A percentile compares a stretch with the other conserved stretches of the same genome.
These are phyloP conservation scores for Erythrolamprus reginae DNA, from an alignment of 2,113 vertebrate species.

Conservation along the genomic window DNA sequence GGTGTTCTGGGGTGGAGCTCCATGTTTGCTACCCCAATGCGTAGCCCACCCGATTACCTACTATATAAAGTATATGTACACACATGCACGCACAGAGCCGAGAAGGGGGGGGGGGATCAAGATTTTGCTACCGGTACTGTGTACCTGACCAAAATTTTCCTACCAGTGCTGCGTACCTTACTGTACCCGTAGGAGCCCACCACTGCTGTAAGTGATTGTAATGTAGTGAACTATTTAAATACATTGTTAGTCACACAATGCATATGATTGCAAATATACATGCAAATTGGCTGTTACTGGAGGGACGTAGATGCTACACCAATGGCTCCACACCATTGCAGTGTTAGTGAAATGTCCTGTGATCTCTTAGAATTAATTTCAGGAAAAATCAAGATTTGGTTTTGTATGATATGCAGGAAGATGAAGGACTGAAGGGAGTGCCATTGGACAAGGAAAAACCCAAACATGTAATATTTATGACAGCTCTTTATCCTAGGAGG, in stretches of 20 bases:
- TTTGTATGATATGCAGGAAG: background rate
- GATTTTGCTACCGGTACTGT: too few species aligned
- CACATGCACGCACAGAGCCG: too few species aligned
- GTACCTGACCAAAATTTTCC: too few species aligned
- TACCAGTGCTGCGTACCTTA: too few species aligned
- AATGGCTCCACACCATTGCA: background rate
- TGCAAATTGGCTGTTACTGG: background rate
- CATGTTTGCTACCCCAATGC: too few species aligned
- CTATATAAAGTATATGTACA: too few species aligned
- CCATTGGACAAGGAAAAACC: background rate
- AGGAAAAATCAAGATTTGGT: background rate
- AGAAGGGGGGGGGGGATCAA: too few species aligned
- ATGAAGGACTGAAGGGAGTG: background rate
- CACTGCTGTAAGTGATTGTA: background rate
- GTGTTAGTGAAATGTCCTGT: background rate
- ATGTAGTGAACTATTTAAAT: background rate
- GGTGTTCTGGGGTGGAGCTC: too few species aligned
- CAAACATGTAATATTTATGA: background rate
- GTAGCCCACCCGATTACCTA: too few species aligned
- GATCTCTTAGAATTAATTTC: background rate
- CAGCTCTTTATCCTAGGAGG: slow-evolving; percentile 9
- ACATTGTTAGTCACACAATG: background rate
- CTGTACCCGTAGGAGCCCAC: too few species aligned
- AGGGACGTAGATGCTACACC: background rate
- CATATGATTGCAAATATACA: background rate